Base-by-base conservation (phyloP, 1,140 invertebrate species). In the Ectropis grisescens region DNA sequence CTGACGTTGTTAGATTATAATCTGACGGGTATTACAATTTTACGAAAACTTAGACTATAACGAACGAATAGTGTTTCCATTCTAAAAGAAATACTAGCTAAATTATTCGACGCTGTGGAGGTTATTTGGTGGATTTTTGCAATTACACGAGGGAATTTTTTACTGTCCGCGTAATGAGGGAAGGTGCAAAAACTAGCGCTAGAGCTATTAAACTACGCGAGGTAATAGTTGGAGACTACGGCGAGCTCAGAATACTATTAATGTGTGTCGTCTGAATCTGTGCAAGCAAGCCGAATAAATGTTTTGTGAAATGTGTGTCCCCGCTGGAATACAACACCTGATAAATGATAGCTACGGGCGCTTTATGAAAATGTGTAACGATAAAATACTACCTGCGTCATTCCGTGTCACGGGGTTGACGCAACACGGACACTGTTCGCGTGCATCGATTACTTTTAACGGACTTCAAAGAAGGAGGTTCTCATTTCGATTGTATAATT, bases 301-400 rank as follows among this genome's bases (percentile, higher is more conserved):
- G 54, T 60, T 65, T 64, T 67, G 55, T 66, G 60, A 67, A 69
- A 67, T 59, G 66, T 62, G 62, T 58, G 49, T n/a, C 54, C 58
- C 44, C 61, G 33, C 43, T 41, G 57, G 55, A 45, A 58, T 49
- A 67, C 60, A 61, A 50, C 59, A 64, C 44, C 66, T 68, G 66
- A 70, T 72, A 72, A 76, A 76, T 68, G 61, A 64, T 68, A 46
- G 66, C 68, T 55, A 54, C 56, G 49, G 60, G 60, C 58, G 56
- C 52, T 70, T 64, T 70, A 67, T 64, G 53, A 64, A 70, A 62
- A 69, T 58, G 49, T 52, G 50, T 52, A 56, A 42, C 53, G 55
- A 62, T 66, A 62, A 61, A 62, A 60, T n/a, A n/a, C n/a, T n/a
- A n/a, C n/a, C n/a, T n/a, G n/a, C n/a, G n/a, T n/a, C n/a, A n/a